These are phyloP conservation scores for Somateria mollissima DNA, from an alignment of 2,797 vertebrate species.

Conservation along the genomic window DNA sequence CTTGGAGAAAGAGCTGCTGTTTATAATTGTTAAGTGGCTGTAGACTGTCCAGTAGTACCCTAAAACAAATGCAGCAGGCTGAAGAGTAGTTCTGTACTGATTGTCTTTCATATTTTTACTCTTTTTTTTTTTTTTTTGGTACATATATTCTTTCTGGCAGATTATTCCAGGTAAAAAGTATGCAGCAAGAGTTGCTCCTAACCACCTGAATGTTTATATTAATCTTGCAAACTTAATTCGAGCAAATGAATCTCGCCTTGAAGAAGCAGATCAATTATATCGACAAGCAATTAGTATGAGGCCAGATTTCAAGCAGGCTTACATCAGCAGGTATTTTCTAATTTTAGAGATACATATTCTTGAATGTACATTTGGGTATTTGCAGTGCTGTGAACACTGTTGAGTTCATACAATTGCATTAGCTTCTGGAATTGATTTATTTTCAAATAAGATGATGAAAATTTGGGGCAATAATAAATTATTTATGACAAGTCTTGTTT, in stretches of 20 bases:
- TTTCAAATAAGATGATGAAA: neutral
- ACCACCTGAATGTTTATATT: constrained; percentile 98
- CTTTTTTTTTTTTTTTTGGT: neutral
- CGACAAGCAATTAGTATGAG: constrained; percentile 99
- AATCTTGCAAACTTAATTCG: constrained; percentile 97
- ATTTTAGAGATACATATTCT: neutral
- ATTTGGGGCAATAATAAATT: neutral
- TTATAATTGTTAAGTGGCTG: neutral
- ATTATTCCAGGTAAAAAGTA: constrained; percentile 99
- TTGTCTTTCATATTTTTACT: neutral
- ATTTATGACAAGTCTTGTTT: neutral
- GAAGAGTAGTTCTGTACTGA: neutral
- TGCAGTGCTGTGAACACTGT: neutral
- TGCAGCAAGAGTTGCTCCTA: constrained; percentile 95
- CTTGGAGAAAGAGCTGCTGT: neutral
- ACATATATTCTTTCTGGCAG: constrained; percentile 69
- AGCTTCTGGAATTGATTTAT: neutral
- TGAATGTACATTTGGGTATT: neutral
- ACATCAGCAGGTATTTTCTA: constrained; percentile 91
- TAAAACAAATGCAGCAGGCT: neutral
- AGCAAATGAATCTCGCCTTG: constrained; percentile 92
- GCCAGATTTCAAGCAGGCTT: constrained; percentile 98
- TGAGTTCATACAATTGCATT: neutral
- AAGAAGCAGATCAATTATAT: constrained; percentile 98
- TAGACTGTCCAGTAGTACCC: neutral